Base-by-base conservation (phyloP, 2,888 invertebrate genomes). In the Mamestra brassicae region DNA sequence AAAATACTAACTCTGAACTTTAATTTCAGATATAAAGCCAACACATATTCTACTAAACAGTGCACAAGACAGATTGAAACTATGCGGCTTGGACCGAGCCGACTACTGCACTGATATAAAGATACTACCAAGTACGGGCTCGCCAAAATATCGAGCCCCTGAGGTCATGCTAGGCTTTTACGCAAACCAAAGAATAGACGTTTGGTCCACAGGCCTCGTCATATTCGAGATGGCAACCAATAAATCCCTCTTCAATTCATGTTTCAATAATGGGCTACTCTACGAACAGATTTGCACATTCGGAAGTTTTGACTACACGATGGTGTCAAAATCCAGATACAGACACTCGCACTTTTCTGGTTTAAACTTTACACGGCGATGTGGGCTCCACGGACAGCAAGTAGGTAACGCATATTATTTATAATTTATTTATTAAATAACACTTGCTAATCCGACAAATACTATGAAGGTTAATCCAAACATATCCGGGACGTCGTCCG, bases 21-120 rank as follows among this genome's bases (percentile, higher is more conserved):
- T 70, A 74, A 17, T 92, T 92, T 55, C 91, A 95, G 95, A 94
- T 83, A 94, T 95, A 84, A 92, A 90, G 82, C 94, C 95, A 3
- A 54, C 60, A 3, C 95, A 95, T 79, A 92, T 95, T 45, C 87
- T 95, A 17, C 54, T 95, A 8, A 90, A 93, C 73, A 74, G 55
- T 26, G 64, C 79, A 4, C 74, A 89, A 7, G 74, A 85, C 8
- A 89, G 68, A 60, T 65, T 95, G 10, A 95, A 93, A 79, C 76
- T 95, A 11, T 92, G 93, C 80, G 95, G 95, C 4, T 95, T 95
- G 77, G 95, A 95, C 74, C 76, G 78, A 11, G 83, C 92, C 0
- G 83, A 86, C 58, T 89, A 89, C 76, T 64, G 73, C 0, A 15
- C 84, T 34, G 26, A 55, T 4, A 57, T 70, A 0, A 11, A 34